phyloP scores from a whole-genome alignment of 2,113 vertebrate species.

The Nesoenas mayeri region DNA sequence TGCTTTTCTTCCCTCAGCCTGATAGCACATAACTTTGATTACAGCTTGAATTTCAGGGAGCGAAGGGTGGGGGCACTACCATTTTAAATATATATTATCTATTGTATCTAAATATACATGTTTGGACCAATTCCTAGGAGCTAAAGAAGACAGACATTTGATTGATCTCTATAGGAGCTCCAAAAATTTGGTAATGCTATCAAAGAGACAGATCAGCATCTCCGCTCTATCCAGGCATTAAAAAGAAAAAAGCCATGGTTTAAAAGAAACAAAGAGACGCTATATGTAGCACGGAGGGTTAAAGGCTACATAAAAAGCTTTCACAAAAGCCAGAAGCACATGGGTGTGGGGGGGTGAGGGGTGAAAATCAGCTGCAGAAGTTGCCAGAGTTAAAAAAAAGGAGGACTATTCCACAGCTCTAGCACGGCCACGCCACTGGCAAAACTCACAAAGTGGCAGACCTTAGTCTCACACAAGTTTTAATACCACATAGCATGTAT shows the following conservation, averaged over 20 bases:
- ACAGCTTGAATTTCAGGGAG: background rate
- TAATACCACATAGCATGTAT: background rate
- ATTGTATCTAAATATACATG: background rate
- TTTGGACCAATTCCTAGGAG: conserved; percentile 1
- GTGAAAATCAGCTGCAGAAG: background rate
- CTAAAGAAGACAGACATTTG: background rate
- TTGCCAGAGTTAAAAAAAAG: background rate
- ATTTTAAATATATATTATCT: background rate
- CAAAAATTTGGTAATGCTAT: background rate
- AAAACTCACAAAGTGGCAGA: background rate
- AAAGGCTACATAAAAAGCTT: background rate
- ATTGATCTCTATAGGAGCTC: background rate
- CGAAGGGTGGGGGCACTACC: background rate
- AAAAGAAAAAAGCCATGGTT: background rate
- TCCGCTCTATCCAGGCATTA: background rate
- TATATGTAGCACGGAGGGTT: background rate
- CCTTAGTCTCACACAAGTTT: background rate
- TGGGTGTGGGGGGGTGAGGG: too few species aligned
- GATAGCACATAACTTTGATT: conserved; percentile 31
- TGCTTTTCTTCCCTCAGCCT: conserved; percentile 11
- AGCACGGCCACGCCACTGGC: accelerated
- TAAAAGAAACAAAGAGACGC: conserved; percentile 11
- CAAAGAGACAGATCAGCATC: background rate
- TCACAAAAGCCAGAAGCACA: background rate
- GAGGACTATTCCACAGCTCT: background rate